Evolutionary conservation across 2,797 vertebrate species (phyloP).

Genomic region (Gymnopithys bicolor): DNA sequence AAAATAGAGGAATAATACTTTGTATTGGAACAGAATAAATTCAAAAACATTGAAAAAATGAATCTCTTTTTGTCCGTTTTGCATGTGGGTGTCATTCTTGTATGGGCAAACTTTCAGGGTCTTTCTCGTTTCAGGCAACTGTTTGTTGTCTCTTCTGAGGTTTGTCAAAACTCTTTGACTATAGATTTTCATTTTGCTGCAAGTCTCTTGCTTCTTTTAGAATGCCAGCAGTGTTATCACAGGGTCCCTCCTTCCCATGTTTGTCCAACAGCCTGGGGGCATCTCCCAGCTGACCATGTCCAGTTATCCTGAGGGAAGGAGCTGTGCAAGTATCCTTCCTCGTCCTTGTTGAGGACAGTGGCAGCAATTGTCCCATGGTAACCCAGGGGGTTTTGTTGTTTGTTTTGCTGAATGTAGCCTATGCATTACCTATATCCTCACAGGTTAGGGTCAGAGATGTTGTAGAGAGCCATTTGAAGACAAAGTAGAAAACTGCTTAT

Average conservation of each 20-base stretch:
- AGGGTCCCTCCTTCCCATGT: not conserved
- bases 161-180: not conserved
- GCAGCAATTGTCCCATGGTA: not conserved
- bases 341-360: not conserved
- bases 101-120: not conserved
- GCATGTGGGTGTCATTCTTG: not conserved
- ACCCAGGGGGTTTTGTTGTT: not conserved
- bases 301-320: not conserved
- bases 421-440: not conserved
- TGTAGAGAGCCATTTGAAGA: not conserved
- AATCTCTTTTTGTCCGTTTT: not conserved
- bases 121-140: not conserved
- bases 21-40: not conserved
- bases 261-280: not conserved
- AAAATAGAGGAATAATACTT: not conserved
- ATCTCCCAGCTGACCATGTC: not conserved
- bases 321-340: not conserved
- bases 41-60: not conserved
- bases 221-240: not conserved
- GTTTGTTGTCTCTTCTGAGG: not conserved
- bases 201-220: not conserved
- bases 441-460: not conserved
- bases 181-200: not conserved
- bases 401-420: not conserved
- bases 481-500: not conserved